Percentiles rank a stretch among this genome's conserved stretches.
Evolutionary conservation across 2,797 vertebrate species (phyloP).

Genomic region (Echiichthys vipera): DNA sequence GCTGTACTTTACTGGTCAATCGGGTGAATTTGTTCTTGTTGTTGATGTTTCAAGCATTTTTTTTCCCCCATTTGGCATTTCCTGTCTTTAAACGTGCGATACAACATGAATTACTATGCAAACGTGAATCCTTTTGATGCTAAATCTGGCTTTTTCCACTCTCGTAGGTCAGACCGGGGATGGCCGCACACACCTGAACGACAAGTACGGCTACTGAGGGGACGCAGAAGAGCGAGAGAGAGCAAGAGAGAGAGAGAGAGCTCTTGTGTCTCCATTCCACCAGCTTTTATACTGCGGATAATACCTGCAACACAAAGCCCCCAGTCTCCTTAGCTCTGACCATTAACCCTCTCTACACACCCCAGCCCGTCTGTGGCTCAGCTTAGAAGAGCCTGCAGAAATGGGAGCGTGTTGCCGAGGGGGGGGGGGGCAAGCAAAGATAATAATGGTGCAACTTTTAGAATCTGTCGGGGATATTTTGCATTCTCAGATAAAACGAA

Average conservation of each 20-base stretch:
- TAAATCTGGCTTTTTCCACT: background rate
- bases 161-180: constrained; percentile 93
- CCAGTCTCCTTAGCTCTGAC: constrained; percentile 10
- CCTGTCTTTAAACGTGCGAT: background rate
- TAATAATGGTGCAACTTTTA: constrained; percentile 10
- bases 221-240: background rate
- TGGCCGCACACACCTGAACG: constrained; percentile 96
- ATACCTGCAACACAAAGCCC: constrained; percentile 46
- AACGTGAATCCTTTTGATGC: background rate
- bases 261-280: constrained; percentile 1
- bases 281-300: constrained; percentile 28
- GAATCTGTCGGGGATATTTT: constrained; percentile 29
- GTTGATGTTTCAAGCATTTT: background rate
- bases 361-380: constrained; percentile 18
- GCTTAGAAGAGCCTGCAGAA: background rate
- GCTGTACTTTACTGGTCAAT: background rate
- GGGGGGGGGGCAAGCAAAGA: background rate
- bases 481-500: constrained; percentile 36
- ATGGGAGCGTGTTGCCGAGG: background rate
- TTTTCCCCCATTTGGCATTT: background rate
- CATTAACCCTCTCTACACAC: constrained; percentile 19
- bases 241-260: constrained; percentile 7
- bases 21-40: background rate
- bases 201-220: constrained; percentile 95
- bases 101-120: background rate